Evolutionary conservation across 2,797 vertebrate genomes (phyloP).

Genomic region (Rhabdophis nuchalis): DNA sequence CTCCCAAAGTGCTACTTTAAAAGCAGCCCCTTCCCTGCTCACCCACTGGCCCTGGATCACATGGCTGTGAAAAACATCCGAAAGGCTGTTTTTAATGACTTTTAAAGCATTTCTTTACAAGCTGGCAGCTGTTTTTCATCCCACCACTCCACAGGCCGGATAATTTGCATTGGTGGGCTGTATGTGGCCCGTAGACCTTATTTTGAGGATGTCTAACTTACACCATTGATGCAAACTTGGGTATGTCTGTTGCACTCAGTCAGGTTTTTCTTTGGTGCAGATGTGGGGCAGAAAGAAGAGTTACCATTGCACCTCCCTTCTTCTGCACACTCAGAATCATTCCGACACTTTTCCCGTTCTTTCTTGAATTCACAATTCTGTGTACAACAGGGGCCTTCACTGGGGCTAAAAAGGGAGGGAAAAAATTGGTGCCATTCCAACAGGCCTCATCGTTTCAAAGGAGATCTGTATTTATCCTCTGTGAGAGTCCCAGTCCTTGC

Average conservation of each 20-base stretch:
- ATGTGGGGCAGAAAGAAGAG: conserved; percentile 81
- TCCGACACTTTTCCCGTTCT: conserved; percentile 73
- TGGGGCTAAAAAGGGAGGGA: conserved; percentile 77
- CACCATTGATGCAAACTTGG: conserved; percentile 87
- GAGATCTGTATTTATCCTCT: background rate
- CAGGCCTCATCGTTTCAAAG: background rate
- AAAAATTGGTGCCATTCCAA: background rate
- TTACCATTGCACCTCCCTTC: conserved; percentile 80
- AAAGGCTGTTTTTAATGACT: too few species aligned
- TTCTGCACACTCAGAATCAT: conserved; percentile 84
- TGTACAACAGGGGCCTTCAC: conserved; percentile 93
- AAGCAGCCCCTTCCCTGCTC: too few species aligned
- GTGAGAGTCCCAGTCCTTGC: background rate
- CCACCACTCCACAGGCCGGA: too few species aligned
- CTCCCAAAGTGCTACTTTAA: too few species aligned
- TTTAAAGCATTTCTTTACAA: too few species aligned
- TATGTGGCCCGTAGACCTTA: too few species aligned
- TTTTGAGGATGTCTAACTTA: too few species aligned
- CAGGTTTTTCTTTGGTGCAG: conserved; percentile 81
- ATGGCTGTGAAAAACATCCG: too few species aligned
- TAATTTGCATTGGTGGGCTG: too few species aligned
- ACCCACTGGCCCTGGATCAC: too few species aligned
- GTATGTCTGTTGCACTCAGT: conserved; percentile 85
- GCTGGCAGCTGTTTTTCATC: too few species aligned
- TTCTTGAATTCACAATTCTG: conserved; percentile 73